Conservation (phyloP, 2,888 invertebrate species). For the Parnassius mnemosyne region DNA sequence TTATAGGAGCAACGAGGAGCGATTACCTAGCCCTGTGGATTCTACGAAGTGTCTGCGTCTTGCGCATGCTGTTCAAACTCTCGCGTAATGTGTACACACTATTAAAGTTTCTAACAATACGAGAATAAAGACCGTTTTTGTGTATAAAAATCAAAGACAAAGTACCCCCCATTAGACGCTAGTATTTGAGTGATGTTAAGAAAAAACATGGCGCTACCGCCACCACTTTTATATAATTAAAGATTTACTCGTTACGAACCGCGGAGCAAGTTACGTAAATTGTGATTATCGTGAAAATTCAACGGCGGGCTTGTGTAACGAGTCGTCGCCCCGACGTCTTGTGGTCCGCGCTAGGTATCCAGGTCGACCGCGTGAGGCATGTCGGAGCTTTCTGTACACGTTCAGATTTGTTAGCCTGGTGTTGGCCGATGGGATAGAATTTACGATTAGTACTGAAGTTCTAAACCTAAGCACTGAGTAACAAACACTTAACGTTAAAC, state of each 20-base stretch:
- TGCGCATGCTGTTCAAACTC: conserved; percentile 21
- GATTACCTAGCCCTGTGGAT: conserved; percentile 42
- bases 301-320: conserved; percentile 4
- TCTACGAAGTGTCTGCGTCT: conserved; percentile 34
- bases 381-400: conserved; percentile 1
- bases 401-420: conserved; percentile 5
- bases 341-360: neutral
- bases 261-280: conserved; percentile 29
- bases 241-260: conserved; percentile 31
- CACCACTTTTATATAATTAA: conserved; percentile 37
- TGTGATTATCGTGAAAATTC: conserved; percentile 28
- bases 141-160: conserved; percentile 2
- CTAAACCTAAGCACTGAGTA: neutral
- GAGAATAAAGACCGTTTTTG: conserved; percentile 14
- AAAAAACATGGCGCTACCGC: conserved; percentile 31
- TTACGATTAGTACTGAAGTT: conserved; percentile 4
- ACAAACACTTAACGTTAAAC: neutral
- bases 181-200: conserved; percentile 32
- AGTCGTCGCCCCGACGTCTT: neutral
- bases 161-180: conserved; percentile 29
- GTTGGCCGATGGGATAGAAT: conserved; percentile 1
- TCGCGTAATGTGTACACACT: conserved; percentile 1
- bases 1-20: conserved; percentile 37
- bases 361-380: neutral
- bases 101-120: conserved; percentile 1